Evolutionary conservation across 2,113 vertebrate genomes (phyloP).

Genomic region (Nannospalax galili): DNA sequence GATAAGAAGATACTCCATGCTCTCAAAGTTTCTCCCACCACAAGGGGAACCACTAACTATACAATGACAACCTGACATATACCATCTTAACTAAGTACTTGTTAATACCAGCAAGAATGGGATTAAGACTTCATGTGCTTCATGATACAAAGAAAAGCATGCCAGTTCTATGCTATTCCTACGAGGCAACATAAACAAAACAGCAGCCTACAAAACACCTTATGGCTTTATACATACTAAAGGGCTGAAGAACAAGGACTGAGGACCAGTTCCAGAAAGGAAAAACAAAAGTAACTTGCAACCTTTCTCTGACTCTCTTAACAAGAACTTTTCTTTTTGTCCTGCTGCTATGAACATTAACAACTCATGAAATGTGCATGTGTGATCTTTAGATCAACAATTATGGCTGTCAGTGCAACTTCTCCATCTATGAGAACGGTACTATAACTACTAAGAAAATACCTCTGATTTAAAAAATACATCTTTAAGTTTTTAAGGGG

Average conservation of each 20-base stretch:
- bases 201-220: background rate
- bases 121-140: background rate
- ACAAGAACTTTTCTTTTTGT: background rate
- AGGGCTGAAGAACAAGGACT: background rate
- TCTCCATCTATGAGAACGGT: background rate
- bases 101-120: background rate
- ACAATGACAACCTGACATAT: background rate
- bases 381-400: background rate
- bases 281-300: slow-evolving; percentile 16
- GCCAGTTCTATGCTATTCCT: background rate
- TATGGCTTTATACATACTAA: background rate
- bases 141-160: background rate
- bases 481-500: background rate
- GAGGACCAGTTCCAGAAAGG: background rate
- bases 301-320: background rate
- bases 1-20: background rate
- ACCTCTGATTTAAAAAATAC: slow-evolving; percentile 6
- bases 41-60: background rate
- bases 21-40: background rate
- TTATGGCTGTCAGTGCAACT: background rate
- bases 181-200: background rate
- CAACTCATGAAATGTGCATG: background rate
- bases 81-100: background rate
- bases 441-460: slow-evolving; percentile 7
- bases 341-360: background rate